Evolutionary conservation across 2,113 vertebrate genomes (phyloP).

Genomic region (Herpailurus yagouaroundi): DNA sequence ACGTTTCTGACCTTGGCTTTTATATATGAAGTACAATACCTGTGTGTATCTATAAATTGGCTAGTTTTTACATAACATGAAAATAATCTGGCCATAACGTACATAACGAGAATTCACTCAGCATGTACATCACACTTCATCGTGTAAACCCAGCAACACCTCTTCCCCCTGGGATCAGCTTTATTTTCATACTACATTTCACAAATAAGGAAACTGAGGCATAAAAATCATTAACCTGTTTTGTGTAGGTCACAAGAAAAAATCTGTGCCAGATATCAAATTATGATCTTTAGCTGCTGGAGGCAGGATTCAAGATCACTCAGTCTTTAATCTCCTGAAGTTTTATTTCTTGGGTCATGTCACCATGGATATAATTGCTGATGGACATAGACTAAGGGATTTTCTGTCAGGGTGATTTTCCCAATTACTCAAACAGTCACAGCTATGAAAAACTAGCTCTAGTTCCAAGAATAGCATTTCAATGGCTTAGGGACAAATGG

Average conservation of each 20-base stretch:
- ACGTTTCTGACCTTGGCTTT: background rate
- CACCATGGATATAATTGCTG: background rate
- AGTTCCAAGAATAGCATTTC: background rate
- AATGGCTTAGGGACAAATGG: background rate
- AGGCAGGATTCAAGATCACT: background rate
- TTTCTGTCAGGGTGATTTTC: slow-evolving; percentile 47
- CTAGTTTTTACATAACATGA: background rate
- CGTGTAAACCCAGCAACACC: background rate
- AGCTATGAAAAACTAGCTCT: background rate
- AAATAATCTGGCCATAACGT: background rate
- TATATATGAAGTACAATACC: background rate
- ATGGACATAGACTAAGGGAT: background rate
- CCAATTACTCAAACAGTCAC: background rate
- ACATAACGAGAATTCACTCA: background rate
- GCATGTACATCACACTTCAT: background rate
- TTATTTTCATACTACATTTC: slow-evolving; percentile 53
- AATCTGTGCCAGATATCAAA: background rate
- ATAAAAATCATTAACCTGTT: background rate
- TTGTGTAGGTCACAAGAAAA: background rate
- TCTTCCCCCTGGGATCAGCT: background rate
- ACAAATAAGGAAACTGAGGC: slow-evolving; percentile 59
- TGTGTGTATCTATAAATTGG: background rate
- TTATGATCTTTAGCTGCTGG: background rate
- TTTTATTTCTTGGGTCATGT: slow-evolving; percentile 47
- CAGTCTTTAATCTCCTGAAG: background rate